Evolutionary conservation across 2,888 invertebrate genomes (phyloP).

Genomic region (Athetis lepigone): DNA sequence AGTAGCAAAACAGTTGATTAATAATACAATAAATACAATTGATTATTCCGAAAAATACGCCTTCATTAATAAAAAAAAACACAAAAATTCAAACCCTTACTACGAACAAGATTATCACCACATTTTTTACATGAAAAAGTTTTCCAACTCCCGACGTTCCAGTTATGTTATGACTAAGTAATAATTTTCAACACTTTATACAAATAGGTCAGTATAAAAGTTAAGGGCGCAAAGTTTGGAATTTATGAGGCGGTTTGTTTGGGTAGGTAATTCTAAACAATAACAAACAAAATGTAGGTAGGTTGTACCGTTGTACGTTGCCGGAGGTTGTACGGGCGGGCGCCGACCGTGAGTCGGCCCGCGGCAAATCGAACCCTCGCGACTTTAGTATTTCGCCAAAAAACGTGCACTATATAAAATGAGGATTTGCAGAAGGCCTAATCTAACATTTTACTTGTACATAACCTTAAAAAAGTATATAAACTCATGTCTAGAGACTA

Average conservation of each 20-base stretch:
- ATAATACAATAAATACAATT: no score
- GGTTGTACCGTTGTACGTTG: no score
- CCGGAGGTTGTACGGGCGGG: constrained; percentile 61
- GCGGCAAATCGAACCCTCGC: constrained; percentile 60
- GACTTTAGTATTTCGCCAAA: constrained; percentile 67
- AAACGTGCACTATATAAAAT: constrained; percentile 48
- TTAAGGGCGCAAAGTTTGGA: constrained; percentile 78
- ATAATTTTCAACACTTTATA: constrained; percentile 75
- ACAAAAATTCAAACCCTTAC: constrained; percentile 51
- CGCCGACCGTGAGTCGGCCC: constrained; percentile 58
- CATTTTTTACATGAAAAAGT: constrained; percentile 61
- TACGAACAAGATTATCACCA: constrained; percentile 62
- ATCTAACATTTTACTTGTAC: constrained; percentile 14
- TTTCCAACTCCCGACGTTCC: constrained; percentile 54
- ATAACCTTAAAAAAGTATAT: background rate
- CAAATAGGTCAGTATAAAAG: constrained; percentile 79
- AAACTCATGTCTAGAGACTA: background rate
- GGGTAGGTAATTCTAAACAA: constrained; percentile 83
- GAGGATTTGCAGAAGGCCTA: constrained; percentile 32
- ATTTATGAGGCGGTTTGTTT: constrained; percentile 83
- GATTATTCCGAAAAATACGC: background rate
- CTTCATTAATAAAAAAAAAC: constrained; percentile 8
- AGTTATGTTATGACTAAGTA: constrained; percentile 65
- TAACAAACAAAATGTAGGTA: constrained; percentile 82
- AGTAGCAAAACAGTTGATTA: background rate